Conservation (phyloP, 2,797 vertebrate genomes). For the Bryconaethiops microstoma region DNA sequence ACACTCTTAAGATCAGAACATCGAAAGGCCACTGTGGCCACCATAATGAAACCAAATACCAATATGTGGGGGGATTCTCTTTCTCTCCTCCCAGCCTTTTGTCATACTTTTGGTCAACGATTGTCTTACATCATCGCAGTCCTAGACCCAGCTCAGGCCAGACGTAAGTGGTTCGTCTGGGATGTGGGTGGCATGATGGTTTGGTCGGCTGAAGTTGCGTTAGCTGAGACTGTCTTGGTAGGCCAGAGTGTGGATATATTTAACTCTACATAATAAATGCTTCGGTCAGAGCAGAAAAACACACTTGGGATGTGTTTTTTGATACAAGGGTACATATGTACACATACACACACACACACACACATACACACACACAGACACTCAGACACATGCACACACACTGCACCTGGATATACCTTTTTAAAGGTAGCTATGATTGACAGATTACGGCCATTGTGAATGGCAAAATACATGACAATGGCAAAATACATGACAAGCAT, state of each 20-base stretch:
- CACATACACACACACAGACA: too few relatives aligned
- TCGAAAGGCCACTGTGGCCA: slow-evolving; percentile 62
- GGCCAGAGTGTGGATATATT: slow-evolving; percentile 71
- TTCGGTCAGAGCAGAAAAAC: slow-evolving; percentile 73
- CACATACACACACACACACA: too few relatives aligned
- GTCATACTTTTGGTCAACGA: slow-evolving; percentile 78
- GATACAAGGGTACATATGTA: slow-evolving; percentile 51
- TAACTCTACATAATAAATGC: slow-evolving; percentile 80
- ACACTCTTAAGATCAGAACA: slow-evolving; percentile 51
- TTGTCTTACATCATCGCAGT: slow-evolving; percentile 72
- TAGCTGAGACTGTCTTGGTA: slow-evolving; percentile 56
- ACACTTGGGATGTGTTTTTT: slow-evolving; percentile 77
- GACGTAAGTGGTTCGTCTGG: slow-evolving; percentile 64
- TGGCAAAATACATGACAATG: too few relatives aligned
- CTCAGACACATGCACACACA: too few relatives aligned
- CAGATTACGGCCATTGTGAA: not conserved
- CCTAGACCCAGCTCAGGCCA: slow-evolving; percentile 67
- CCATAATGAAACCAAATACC: slow-evolving; percentile 68
- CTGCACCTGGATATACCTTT: not conserved
- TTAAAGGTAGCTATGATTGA: not conserved
- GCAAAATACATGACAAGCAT: not conserved
- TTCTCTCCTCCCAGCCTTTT: slow-evolving; percentile 58
- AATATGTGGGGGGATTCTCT: slow-evolving; percentile 66
- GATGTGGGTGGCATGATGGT: slow-evolving; percentile 47
- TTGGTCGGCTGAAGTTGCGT: slow-evolving; percentile 51